These are phyloP conservation scores for Rhorus exstirpatorius DNA, from an alignment of 2,888 invertebrate species.

Conservation along the genomic window DNA sequence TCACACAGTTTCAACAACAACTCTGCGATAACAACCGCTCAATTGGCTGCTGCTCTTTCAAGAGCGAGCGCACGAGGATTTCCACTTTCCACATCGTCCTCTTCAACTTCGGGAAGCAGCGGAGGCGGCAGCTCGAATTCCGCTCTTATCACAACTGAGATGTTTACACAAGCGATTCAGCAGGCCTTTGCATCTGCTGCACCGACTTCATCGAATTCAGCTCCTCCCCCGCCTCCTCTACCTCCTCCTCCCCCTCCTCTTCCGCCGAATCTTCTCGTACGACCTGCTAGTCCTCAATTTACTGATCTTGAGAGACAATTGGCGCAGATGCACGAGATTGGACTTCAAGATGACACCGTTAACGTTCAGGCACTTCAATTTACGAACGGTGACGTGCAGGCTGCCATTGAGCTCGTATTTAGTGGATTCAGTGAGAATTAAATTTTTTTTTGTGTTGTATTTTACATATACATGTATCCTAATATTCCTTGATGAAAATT, in stretches of 20 bases:
- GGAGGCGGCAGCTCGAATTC: constrained; percentile 77
- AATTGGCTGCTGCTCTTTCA: constrained; percentile 91
- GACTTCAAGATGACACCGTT: constrained; percentile 93
- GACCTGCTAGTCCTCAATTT: constrained; percentile 74
- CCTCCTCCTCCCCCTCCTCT: constrained; percentile 76
- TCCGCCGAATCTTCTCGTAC: constrained; percentile 72
- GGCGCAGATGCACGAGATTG: constrained; percentile 96
- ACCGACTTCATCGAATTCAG: constrained; percentile 73
- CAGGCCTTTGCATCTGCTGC: constrained; percentile 88
- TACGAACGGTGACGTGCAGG: constrained; percentile 95
- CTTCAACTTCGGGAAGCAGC: constrained; percentile 75
- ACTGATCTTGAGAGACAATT: constrained; percentile 87
- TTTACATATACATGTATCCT: too few relatives aligned
- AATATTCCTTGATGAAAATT: too few relatives aligned
- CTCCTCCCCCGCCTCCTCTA: constrained; percentile 70
- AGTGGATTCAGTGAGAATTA: constrained; percentile 87
- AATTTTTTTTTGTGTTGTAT: too few relatives aligned
- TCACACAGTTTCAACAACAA: constrained; percentile 73
- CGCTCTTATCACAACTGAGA: constrained; percentile 90
- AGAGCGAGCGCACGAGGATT: constrained; percentile 86
- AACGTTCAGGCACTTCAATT: constrained; percentile 95
- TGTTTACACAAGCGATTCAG: constrained; percentile 93
- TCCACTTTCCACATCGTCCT: constrained; percentile 75
- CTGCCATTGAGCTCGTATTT: constrained; percentile 96
- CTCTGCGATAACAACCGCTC: constrained; percentile 90